phyloP scores from a whole-genome alignment of 2,797 vertebrate genomes.

The Bradypodion pumilum region DNA sequence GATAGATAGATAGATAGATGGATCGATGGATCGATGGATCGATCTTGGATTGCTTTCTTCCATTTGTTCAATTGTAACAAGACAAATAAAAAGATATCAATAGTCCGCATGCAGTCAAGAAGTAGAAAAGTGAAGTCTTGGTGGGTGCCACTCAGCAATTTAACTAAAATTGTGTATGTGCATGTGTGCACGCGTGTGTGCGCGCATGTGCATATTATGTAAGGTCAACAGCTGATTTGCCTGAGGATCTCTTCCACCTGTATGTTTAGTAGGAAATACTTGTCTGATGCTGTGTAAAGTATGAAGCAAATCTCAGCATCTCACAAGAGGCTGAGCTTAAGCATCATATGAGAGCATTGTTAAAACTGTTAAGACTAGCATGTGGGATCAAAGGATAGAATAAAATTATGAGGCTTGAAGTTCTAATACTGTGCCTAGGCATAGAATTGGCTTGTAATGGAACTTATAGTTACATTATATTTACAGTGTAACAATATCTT shows the following conservation, averaged over 20 bases:
- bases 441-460: background rate
- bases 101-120: background rate
- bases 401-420: background rate
- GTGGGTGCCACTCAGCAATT: background rate
- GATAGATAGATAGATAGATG: too few relatives aligned
- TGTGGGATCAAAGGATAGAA: background rate
- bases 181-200: too few relatives aligned
- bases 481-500: background rate
- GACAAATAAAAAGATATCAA: background rate
- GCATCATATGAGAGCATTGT: too few relatives aligned
- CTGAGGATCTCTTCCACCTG: background rate
- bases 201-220: background rate
- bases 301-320: background rate
- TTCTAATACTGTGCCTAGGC: background rate
- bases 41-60: background rate
- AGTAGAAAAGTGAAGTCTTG: background rate
- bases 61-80: background rate
- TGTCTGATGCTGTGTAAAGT: background rate
- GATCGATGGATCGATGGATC: too few relatives aligned
- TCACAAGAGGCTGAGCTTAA: background rate
- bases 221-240: background rate
- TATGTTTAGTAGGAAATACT: background rate
- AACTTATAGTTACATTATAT: background rate
- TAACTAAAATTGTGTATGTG: too few relatives aligned
- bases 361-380: too few relatives aligned